phyloP scores from a whole-genome alignment of 2,113 vertebrate species.

The Hyla sarda region DNA sequence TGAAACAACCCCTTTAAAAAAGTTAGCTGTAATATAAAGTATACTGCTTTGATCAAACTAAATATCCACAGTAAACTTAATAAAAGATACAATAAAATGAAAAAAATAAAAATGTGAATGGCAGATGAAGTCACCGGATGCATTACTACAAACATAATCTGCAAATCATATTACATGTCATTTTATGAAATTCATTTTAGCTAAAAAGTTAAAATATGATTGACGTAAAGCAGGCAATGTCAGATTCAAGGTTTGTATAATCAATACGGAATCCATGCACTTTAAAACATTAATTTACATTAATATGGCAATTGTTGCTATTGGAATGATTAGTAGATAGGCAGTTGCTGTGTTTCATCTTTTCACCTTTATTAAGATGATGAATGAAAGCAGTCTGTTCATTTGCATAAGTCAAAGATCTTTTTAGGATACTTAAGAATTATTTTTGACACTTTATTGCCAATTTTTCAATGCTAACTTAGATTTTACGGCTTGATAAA shows the following conservation, averaged over 20 bases:
- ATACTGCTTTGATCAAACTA: neutral
- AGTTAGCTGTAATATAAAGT: neutral
- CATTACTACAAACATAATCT: neutral
- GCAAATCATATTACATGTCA: slow-evolving; percentile 28
- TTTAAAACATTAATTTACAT: slow-evolving; percentile 47
- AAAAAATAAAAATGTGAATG: slow-evolving; percentile 9
- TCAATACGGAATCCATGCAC: slow-evolving; percentile 32
- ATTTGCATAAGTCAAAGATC: slow-evolving; percentile 55
- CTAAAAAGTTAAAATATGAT: slow-evolving; percentile 43
- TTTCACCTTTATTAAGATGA: slow-evolving; percentile 53
- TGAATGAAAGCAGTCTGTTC: slow-evolving; percentile 35
- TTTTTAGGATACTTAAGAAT: slow-evolving; percentile 52
- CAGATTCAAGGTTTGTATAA: slow-evolving; percentile 36
- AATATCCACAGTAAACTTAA: neutral
- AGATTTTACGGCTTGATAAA: slow-evolving; percentile 51
- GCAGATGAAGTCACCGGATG: neutral
- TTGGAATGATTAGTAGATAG: slow-evolving; percentile 44
- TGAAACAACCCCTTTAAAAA: neutral
- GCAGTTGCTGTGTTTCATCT: slow-evolving; percentile 27
- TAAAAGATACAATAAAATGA: slow-evolving; percentile 7
- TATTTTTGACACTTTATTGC: slow-evolving; percentile 55
- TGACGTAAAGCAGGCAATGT: slow-evolving; percentile 26
- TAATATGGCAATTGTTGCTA: slow-evolving; percentile 48
- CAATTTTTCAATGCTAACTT: slow-evolving; percentile 35
- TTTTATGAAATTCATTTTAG: slow-evolving; percentile 36